Base-by-base conservation (phyloP, 2,888 invertebrate genomes). In the Aproaerema taeniolella region DNA sequence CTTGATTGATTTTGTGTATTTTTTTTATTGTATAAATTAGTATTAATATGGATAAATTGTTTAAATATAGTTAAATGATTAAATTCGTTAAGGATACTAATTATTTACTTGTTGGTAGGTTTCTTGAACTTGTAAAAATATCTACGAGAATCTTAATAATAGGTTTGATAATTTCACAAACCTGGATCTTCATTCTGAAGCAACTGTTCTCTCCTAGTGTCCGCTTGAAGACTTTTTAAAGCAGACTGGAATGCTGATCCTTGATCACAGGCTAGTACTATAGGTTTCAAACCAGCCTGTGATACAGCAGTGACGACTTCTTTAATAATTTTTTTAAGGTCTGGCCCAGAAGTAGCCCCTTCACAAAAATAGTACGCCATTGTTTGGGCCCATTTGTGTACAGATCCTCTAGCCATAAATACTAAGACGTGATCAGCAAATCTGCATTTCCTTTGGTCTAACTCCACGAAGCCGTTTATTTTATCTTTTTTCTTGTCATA, bases 361-460 rank as follows among this genome's bases (percentile, higher is more conserved):
- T 34, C 25, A 25, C 34, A 34, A 25, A 34, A 34, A 12, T 34
- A 34, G 13, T 25, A 34, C 2, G 25, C 34, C 7, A 34, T 25
- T 5, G 34, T 24, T 15, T 34, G 34, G 12, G n/a, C 25, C 34
- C 34, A 34, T 12, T 34, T 34, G 25, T 24, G 25, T 3, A 20
- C 25, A 9, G 34, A 24, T 8, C 25, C 34, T 11, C 34, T 14
- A 9, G 11, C 5, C 25, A 34, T 20, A 6, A 32, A 32, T n/a
- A 17, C 32, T 17, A 32, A 17, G 5, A 12, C 32, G 10, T 32
- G 31, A 13, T 31, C 31, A 6, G 31, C 31, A 31, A 12, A 31
- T 12, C 10, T 6, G 12, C 4, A 5, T 15, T 15, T 17, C 16
- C 17, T 32, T 17, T 32, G 7, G 2, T 2, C 2, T 8, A 32